A percentile compares a stretch with the other conserved stretches of the same genome.
These are phyloP conservation scores for Onychorhynchus coronatus DNA, from an alignment of 2,113 vertebrate genomes.

Conservation along the genomic window DNA sequence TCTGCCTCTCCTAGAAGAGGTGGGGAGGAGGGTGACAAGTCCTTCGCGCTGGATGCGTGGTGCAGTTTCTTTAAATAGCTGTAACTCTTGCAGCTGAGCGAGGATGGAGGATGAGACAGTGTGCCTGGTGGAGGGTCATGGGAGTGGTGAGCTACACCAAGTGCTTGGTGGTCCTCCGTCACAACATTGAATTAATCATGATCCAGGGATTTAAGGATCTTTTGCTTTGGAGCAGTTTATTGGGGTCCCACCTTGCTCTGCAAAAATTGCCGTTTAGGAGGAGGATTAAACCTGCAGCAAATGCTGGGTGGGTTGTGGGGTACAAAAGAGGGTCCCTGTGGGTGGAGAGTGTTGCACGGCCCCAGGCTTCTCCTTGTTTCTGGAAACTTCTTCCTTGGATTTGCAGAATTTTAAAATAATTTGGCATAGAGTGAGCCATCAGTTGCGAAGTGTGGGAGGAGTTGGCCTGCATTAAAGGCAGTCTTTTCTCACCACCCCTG, in stretches of 20 bases:
- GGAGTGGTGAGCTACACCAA: not conserved
- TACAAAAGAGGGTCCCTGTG: fast-evolving
- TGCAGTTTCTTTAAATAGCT: constrained; percentile 3
- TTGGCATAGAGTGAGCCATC: constrained; percentile 48
- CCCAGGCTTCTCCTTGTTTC: not conserved
- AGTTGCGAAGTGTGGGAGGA: constrained; percentile 45
- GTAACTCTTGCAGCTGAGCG: not conserved
- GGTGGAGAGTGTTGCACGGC: not conserved
- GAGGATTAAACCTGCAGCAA: not conserved
- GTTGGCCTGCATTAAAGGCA: constrained; percentile 42
- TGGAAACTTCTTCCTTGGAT: constrained; percentile 10
- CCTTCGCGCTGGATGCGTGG: not conserved
- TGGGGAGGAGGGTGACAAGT: not conserved
- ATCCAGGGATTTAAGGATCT: not conserved
- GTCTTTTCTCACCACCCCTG: constrained; percentile 34
- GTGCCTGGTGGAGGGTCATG: fast-evolving
- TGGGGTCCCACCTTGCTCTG: not conserved
- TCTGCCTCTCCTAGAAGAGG: not conserved
- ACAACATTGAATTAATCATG: fast-evolving
- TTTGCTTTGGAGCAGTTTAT: not conserved
- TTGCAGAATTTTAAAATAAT: constrained; percentile 16
- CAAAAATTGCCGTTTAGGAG: not conserved
- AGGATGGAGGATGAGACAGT: not conserved
- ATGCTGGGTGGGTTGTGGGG: not conserved
- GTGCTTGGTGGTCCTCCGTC: not conserved